These are phyloP conservation scores for Polypterus senegalus DNA, from an alignment of 2,113 vertebrate genomes.

Conservation along the genomic window DNA sequence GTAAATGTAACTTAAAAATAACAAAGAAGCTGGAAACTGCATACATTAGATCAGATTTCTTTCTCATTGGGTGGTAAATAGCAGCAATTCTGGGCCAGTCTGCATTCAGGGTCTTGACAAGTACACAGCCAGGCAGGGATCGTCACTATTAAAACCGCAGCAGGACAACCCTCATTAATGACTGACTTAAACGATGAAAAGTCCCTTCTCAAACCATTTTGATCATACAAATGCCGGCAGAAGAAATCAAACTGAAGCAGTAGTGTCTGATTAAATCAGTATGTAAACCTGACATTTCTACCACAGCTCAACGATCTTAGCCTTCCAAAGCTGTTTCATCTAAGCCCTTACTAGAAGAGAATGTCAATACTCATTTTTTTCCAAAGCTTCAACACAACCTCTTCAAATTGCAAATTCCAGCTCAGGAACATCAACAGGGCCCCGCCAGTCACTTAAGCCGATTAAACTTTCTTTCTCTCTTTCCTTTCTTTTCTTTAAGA, in stretches of 20 bases:
- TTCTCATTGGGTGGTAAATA: too few species aligned
- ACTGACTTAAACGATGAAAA: background rate
- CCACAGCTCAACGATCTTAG: background rate
- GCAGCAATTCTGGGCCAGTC: too few species aligned
- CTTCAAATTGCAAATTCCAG: constrained; percentile 33
- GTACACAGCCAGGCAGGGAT: too few species aligned
- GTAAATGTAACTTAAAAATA: background rate
- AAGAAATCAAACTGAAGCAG: constrained; percentile 4
- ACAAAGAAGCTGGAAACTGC: constrained; percentile 5
- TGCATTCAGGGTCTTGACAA: too few species aligned
- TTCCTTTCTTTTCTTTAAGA: too few species aligned
- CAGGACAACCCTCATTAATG: background rate
- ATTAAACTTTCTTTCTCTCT: constrained; percentile 8
- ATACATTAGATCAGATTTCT: too few species aligned
- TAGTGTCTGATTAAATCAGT: constrained; percentile 1
- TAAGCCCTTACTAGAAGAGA: background rate
- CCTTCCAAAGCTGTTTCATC: background rate
- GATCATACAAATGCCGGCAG: background rate
- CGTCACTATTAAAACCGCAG: too few species aligned
- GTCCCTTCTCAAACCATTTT: background rate
- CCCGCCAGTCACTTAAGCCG: constrained; percentile 25
- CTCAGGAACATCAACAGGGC: constrained; percentile 9
- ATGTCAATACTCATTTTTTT: constrained; percentile 2
- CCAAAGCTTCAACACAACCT: background rate
- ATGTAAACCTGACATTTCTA: background rate